phyloP scores from a whole-genome alignment of 2,113 vertebrate species.

The Gallinago paraguaiae region DNA sequence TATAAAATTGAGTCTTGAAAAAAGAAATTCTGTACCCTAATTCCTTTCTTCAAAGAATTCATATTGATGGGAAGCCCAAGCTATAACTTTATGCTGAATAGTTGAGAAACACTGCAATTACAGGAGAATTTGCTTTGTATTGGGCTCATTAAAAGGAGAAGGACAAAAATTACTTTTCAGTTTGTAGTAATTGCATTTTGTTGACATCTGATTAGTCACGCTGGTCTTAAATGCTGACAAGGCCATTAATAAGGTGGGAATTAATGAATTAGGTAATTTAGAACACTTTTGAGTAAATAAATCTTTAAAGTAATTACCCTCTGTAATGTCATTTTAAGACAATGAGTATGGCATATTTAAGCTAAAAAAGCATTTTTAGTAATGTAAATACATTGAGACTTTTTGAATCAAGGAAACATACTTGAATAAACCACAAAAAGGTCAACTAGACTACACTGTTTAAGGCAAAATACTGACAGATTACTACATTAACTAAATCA shows the following conservation, averaged over 20 bases:
- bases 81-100: not conserved
- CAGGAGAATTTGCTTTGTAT: constrained; percentile 1
- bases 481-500: not conserved
- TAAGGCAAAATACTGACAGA: not conserved
- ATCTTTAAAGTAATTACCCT: constrained; percentile 9
- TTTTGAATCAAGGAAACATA: not conserved
- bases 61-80: not conserved
- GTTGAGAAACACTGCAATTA: not conserved
- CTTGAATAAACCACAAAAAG: not conserved
- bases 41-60: not conserved
- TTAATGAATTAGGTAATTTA: constrained; percentile 39
- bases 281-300: constrained; percentile 33
- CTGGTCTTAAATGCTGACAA: constrained; percentile 31
- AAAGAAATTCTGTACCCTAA: not conserved
- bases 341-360: not conserved
- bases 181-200: constrained; percentile 47
- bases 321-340: not conserved
- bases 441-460: not conserved
- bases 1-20: not conserved
- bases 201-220: constrained; percentile 51
- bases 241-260: constrained; percentile 33
- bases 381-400: not conserved
- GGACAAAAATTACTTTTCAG: constrained; percentile 33
- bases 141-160: constrained; percentile 39
- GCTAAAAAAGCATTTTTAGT: not conserved